Percentiles rank a stretch among this genome's conserved stretches.
Evolutionary conservation across 2,113 vertebrate species (phyloP).

Genomic region (Cyrtonyx montezumae): DNA sequence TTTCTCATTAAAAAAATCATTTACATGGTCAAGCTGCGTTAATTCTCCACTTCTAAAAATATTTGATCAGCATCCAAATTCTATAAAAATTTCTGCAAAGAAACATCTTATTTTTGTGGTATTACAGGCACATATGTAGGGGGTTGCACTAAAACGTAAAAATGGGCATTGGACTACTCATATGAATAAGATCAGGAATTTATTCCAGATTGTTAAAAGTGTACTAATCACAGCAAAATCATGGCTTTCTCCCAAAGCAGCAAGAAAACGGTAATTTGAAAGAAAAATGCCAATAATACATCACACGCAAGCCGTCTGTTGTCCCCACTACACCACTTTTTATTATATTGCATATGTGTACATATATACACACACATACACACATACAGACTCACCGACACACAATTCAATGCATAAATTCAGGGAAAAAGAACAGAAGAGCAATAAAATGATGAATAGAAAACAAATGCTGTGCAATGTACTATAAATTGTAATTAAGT

Average conservation of each 20-base stretch:
- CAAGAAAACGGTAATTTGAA: conserved; percentile 69
- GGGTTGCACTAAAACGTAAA: conserved; percentile 63
- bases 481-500: conserved; percentile 71
- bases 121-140: conserved; percentile 73
- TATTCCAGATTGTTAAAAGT: conserved; percentile 66
- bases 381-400: conserved; percentile 13
- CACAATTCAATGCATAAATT: conserved; percentile 40
- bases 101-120: conserved; percentile 67
- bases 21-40: conserved; percentile 63
- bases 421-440: conserved; percentile 46
- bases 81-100: conserved; percentile 63
- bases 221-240: conserved; percentile 53
- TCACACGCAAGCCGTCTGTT: conserved; percentile 64
- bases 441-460: conserved; percentile 53
- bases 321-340: conserved; percentile 65
- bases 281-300: conserved; percentile 66
- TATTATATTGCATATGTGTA: conserved; percentile 67
- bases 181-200: conserved; percentile 62
- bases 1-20: conserved; percentile 68
- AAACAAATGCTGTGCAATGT: conserved; percentile 67
- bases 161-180: conserved; percentile 48
- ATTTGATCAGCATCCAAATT: conserved; percentile 69
- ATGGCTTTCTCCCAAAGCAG: conserved; percentile 70
- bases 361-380: conserved; percentile 53
- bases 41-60: conserved; percentile 68